These are phyloP conservation scores for Euthynnus affinis DNA, from an alignment of 2,797 vertebrate species.

Conservation along the genomic window DNA sequence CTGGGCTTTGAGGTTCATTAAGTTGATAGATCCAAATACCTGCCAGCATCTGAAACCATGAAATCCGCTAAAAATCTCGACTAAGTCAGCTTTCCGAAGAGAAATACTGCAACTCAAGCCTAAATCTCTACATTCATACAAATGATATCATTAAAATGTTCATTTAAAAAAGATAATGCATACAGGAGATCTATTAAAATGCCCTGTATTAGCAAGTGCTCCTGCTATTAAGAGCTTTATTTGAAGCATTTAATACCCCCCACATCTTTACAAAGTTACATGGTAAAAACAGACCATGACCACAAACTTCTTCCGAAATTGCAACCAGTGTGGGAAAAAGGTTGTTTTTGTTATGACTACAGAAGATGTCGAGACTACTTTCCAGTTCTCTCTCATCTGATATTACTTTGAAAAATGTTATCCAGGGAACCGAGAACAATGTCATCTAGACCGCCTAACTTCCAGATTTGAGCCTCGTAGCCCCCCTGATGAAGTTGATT, in stretches of 20 bases:
- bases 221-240: constrained; percentile 30
- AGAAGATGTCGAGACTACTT: background rate
- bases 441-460: constrained; percentile 35
- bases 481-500: constrained; percentile 65
- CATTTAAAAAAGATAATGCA: constrained; percentile 33
- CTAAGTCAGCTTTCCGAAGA: background rate
- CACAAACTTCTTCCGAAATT: constrained; percentile 4
- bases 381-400: background rate
- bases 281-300: background rate
- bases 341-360: background rate
- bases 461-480: constrained; percentile 41
- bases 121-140: constrained; percentile 1
- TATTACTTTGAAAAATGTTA: background rate
- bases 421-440: background rate
- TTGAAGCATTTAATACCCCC: constrained; percentile 49
- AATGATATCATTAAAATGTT: constrained; percentile 27
- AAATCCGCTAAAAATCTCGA: constrained; percentile 17
- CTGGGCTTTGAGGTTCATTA: constrained; percentile 42
- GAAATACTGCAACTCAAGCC: constrained; percentile 11
- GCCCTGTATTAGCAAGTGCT: constrained; percentile 29
- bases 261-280: constrained; percentile 14
- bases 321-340: background rate
- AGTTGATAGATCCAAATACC: constrained; percentile 18
- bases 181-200: constrained; percentile 20
- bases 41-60: background rate